phyloP scores from a whole-genome alignment of 2,113 vertebrate species.

The Nannobrachium achirus region DNA sequence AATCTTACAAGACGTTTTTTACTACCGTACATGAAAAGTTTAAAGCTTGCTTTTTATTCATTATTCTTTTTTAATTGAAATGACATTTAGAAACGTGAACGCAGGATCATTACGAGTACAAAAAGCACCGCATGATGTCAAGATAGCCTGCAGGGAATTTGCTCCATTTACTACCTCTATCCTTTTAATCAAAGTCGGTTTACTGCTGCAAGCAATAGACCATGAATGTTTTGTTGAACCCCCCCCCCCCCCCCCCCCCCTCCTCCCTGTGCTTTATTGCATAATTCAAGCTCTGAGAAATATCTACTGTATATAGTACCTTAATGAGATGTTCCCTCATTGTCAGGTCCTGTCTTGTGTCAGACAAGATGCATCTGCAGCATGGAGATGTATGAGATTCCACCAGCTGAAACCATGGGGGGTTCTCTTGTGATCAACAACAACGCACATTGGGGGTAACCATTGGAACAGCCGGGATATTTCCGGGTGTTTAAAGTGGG shows the following conservation, averaged over 20 bases:
- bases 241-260: conserved; percentile 29
- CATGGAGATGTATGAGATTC: conserved; percentile 37
- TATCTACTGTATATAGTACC: conserved; percentile 15
- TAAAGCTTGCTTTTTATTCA: too few species aligned
- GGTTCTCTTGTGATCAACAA: not conserved
- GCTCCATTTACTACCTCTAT: not conserved
- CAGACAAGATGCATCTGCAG: conserved; percentile 33
- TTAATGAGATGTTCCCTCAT: conserved; percentile 49
- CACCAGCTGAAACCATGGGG: not conserved
- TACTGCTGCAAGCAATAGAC: conserved; percentile 18
- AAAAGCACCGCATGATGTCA: conserved; percentile 1
- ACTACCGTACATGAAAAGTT: too few species aligned
- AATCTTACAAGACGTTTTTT: too few species aligned
- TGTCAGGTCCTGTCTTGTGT: conserved; percentile 11
- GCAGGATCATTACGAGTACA: conserved; percentile 18
- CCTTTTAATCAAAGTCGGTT: conserved; percentile 37
- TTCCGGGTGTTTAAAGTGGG: too few species aligned
- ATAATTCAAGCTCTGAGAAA: conserved; percentile 34
- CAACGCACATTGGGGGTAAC: not conserved
- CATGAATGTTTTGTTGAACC: conserved; percentile 24
- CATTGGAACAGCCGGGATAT: too few species aligned
- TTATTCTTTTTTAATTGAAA: conserved; percentile 9
- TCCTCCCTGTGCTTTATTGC: conserved; percentile 22
- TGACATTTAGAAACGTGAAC: conserved; percentile 21
- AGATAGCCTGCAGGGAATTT: conserved; percentile 27